A percentile compares a stretch with the other conserved stretches of the same genome.
These are phyloP conservation scores for Indri indri DNA, from an alignment of 2,113 vertebrate genomes.

Conservation along the genomic window DNA sequence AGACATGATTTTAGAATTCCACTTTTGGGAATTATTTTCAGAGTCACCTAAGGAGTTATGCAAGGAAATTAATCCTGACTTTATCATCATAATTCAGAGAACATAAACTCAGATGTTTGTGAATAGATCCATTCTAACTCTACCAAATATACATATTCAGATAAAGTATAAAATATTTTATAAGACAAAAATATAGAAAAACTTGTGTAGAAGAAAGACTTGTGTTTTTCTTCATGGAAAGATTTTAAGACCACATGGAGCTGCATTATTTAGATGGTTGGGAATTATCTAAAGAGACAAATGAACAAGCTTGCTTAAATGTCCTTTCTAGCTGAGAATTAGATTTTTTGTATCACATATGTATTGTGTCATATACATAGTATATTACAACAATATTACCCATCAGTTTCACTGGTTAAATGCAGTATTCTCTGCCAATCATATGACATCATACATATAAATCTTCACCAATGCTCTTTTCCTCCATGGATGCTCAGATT, in stretches of 20 bases:
- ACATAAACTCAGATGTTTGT: background rate
- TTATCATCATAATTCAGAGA: slow-evolving; percentile 11
- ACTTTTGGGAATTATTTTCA: background rate
- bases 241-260: background rate
- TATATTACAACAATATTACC: background rate
- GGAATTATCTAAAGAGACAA: background rate
- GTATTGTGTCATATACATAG: background rate
- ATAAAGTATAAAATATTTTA: background rate
- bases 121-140: background rate
- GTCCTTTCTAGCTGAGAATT: background rate
- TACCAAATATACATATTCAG: slow-evolving; percentile 5
- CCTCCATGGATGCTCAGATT: background rate
- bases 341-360: background rate
- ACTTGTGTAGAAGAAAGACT: background rate
- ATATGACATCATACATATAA: background rate
- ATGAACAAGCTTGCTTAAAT: background rate
- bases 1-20: background rate
- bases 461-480: background rate
- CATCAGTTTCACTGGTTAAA: background rate
- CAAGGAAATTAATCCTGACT: background rate
- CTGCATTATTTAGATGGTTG: background rate
- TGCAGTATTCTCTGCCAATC: background rate
- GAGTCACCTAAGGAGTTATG: background rate
- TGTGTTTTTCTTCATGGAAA: background rate
- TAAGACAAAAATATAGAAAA: background rate